These are phyloP conservation scores for Notarius quadriscutis DNA, from an alignment of 2,113 vertebrate genomes.

Conservation along the genomic window DNA sequence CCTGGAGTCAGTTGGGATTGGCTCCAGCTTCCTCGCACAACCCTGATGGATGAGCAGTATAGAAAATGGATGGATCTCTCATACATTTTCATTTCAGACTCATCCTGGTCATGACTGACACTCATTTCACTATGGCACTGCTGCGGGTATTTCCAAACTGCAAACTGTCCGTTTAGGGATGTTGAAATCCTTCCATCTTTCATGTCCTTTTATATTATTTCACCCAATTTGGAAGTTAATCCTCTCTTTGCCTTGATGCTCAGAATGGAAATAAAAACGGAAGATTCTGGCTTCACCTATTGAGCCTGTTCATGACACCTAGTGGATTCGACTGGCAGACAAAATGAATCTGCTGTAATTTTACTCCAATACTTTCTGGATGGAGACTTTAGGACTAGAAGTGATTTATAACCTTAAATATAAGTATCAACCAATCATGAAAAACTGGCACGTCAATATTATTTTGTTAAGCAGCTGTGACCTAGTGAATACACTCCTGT, in stretches of 20 bases:
- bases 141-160: not conserved
- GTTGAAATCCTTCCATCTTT: not conserved
- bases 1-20: too few species aligned
- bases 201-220: not conserved
- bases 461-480: conserved; percentile 25
- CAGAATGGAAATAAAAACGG: not conserved
- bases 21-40: too few species aligned
- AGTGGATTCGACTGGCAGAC: not conserved
- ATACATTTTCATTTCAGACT: too few species aligned
- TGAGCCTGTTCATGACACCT: conserved; percentile 11
- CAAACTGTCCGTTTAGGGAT: not conserved
- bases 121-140: not conserved
- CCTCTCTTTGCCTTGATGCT: not conserved
- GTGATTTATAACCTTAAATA: not conserved
- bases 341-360: not conserved
- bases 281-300: not conserved
- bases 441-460: not conserved
- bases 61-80: not conserved
- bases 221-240: not conserved
- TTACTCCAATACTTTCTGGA: not conserved
- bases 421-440: not conserved
- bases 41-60: too few species aligned
- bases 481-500: not conserved
- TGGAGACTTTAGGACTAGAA: not conserved
- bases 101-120: not conserved